Base-by-base conservation (phyloP, 2,113 vertebrate species). In the Pseudorhombus dupliciocellatus region DNA sequence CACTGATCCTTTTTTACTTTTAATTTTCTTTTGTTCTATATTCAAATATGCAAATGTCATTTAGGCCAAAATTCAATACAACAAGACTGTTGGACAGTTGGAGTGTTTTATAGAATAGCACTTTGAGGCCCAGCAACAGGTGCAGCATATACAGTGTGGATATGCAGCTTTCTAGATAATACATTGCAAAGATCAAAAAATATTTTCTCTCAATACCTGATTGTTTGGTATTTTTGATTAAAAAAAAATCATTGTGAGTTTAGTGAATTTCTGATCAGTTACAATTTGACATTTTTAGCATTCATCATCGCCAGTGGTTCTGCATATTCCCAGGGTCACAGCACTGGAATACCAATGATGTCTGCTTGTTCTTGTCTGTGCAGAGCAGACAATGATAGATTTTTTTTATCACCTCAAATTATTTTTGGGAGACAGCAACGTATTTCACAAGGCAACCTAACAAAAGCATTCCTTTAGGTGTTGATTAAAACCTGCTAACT, bases 371-470 rank as follows among this genome's bases (percentile, higher is more conserved):
- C 53, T 25, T 67, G 34, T 37, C 37, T 25, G 30, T 67, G 54
- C 50, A 51, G n/a, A 48, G 6, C 14, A 18, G 30, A n/a, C 4
- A 40, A 4, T 22, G 31, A 59, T 16, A 6, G 6, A 61, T 48
- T 72, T 64, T 56, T 48, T 72, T 64, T 56, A 42, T 59, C 57
- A 60, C 15, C 15, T n/a, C 5, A 28, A 46, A 24, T 56, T 25
- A 0, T 7, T 25, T 60, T 42, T 62, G 53, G 51, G 42, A 46
- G 58, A n/a, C 21, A 24, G 15, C 11, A 25, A 40, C 34, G 65
- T 18, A 59, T 73, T 81, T 70, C 34, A 70, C 26, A 62, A 66
- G 52, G 14, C 5, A 57, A 20, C 24, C n/a, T 48, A 46, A 28
- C 48, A 25, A 77, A 71, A 61, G 28, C 15, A 64, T 21, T 26